These are phyloP conservation scores for Himantopus leucocephalus DNA, from an alignment of 2,113 vertebrate species.

Conservation along the genomic window DNA sequence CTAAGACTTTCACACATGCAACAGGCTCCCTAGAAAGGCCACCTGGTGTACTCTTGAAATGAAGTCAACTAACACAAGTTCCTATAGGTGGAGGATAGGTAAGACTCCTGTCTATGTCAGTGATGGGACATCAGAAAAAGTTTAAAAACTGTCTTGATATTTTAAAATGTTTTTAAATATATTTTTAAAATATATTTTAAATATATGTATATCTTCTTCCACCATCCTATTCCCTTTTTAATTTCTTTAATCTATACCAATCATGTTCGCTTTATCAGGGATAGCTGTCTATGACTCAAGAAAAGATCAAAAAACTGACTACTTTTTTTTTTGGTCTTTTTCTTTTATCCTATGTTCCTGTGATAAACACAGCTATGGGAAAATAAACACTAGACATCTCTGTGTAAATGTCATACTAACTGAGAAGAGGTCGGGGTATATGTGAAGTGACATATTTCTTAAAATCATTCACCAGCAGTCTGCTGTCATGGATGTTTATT, in stretches of 20 bases:
- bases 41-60: background rate
- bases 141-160: background rate
- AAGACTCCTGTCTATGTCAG: background rate
- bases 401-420: background rate
- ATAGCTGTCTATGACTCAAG: background rate
- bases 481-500: background rate
- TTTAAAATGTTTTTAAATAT: background rate
- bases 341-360: background rate
- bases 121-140: background rate
- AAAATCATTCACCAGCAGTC: background rate
- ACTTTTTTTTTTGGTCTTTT: background rate
- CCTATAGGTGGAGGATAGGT: background rate
- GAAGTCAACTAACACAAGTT: background rate
- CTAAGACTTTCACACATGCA: background rate
- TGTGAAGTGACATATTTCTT: background rate
- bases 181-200: too few relatives aligned
- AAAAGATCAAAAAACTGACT: background rate
- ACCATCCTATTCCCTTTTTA: background rate
- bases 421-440: background rate
- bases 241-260: background rate
- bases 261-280: background rate
- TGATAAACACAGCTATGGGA: background rate
- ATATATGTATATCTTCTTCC: background rate
- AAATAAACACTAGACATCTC: background rate
- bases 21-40: background rate